phyloP scores from a whole-genome alignment of 2,113 vertebrate species.

The Taurulus bubalis region DNA sequence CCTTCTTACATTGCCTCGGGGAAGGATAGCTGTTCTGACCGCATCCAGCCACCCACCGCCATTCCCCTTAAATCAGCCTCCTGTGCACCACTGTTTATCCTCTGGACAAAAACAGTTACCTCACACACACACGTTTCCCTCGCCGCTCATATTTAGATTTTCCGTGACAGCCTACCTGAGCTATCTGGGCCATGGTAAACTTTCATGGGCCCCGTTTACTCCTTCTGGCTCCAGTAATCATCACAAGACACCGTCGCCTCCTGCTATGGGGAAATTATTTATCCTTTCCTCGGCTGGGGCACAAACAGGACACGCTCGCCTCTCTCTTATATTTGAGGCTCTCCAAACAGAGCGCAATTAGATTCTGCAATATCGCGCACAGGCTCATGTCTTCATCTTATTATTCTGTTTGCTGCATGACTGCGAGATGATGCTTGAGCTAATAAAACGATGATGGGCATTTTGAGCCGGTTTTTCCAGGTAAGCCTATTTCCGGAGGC shows the following conservation, averaged over 20 bases:
- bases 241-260: constrained; percentile 68
- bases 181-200: constrained; percentile 76
- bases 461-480: constrained; percentile 37
- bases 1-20: background rate
- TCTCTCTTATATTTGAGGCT: constrained; percentile 3
- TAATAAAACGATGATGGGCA: constrained; percentile 28
- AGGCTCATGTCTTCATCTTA: constrained; percentile 21
- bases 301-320: constrained; percentile 66
- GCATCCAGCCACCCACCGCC: constrained; percentile 54
- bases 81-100: constrained; percentile 70
- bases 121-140: constrained; percentile 44
- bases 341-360: constrained; percentile 46
- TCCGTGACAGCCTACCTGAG: constrained; percentile 73
- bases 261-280: constrained; percentile 62
- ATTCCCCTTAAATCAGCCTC: constrained; percentile 59
- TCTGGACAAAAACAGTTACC: constrained; percentile 64
- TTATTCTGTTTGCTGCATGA: constrained; percentile 34
- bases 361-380: background rate
- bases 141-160: constrained; percentile 69
- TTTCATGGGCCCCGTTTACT: constrained; percentile 70
- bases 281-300: constrained; percentile 48
- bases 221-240: constrained; percentile 73
- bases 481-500: constrained; percentile 47
- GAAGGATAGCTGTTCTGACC: constrained; percentile 23
- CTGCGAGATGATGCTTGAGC: constrained; percentile 12